These are phyloP conservation scores for Telmatochromis sp. DNA, from an alignment of 2,113 vertebrate genomes.

Conservation along the genomic window DNA sequence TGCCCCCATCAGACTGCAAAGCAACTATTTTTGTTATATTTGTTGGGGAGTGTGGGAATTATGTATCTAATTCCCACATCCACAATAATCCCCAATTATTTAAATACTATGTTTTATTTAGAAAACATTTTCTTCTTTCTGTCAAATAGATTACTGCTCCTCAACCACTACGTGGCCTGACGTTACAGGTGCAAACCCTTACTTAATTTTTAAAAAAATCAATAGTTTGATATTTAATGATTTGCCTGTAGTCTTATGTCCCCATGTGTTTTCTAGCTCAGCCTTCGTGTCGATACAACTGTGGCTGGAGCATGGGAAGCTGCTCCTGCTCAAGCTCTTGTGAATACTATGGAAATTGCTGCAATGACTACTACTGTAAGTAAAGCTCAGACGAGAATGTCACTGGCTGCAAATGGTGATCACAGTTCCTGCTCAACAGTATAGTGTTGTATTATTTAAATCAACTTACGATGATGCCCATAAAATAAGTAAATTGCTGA, in stretches of 20 bases:
- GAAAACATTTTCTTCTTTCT: neutral
- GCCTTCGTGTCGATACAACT: constrained; percentile 35
- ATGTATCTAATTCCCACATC: neutral
- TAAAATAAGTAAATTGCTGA: neutral
- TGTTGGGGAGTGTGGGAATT: accelerated
- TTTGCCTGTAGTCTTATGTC: neutral
- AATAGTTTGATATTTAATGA: neutral
- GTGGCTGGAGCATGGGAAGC: neutral
- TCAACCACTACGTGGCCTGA: neutral
- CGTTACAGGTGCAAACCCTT: neutral
- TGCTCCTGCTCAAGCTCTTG: constrained; percentile 53
- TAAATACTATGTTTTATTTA: neutral
- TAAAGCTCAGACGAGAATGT: neutral
- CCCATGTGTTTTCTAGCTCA: neutral
- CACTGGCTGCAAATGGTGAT: neutral
- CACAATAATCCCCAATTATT: neutral
- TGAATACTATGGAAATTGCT: constrained; percentile 39
- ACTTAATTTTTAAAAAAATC: neutral
- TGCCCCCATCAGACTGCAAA: neutral
- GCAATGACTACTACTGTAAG: constrained; percentile 47
- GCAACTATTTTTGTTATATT: neutral
- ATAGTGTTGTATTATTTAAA: neutral
- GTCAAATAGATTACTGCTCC: neutral
- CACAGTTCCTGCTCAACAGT: neutral
- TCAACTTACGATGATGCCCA: neutral